These are phyloP conservation scores for Tragelaphus strepsiceros DNA, from an alignment of 2,113 vertebrate species.

Conservation along the genomic window DNA sequence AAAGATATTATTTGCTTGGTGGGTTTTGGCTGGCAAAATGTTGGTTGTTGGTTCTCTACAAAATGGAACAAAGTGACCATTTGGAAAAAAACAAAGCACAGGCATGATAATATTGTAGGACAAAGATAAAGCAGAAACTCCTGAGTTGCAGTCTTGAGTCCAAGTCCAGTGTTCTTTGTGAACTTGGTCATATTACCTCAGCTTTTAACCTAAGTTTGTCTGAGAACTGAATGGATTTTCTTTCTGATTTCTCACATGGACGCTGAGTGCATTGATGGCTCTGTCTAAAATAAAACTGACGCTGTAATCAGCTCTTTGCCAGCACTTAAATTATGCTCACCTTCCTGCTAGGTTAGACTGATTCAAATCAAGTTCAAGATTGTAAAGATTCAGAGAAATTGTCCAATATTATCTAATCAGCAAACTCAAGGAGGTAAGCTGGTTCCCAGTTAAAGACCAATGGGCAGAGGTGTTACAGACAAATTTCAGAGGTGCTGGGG, in stretches of 20 bases:
- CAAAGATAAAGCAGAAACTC: not conserved
- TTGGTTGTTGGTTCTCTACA: not conserved
- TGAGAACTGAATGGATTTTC: not conserved
- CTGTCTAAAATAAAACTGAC: not conserved
- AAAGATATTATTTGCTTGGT: not conserved
- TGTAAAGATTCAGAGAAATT: not conserved
- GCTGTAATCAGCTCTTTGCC: not conserved
- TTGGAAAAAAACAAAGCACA: not conserved
- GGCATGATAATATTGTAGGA: not conserved
- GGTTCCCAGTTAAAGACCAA: not conserved
- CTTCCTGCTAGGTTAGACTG: not conserved
- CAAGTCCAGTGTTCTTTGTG: not conserved
- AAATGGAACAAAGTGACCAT: not conserved
- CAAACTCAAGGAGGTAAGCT: not conserved
- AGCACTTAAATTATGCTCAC: not conserved
- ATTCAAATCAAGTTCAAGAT: not conserved
- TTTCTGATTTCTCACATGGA: not conserved
- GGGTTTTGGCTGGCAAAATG: not conserved
- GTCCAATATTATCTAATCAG: not conserved
- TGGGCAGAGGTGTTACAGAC: not conserved
- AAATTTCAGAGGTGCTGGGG: not conserved
- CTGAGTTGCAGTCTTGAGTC: not conserved
- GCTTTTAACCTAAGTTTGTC: not conserved
- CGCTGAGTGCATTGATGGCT: not conserved
- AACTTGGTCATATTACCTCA: not conserved